Base-by-base conservation (phyloP, 35 echinoderm and acorn worm species). In the Eucidaris tribuloides region DNA sequence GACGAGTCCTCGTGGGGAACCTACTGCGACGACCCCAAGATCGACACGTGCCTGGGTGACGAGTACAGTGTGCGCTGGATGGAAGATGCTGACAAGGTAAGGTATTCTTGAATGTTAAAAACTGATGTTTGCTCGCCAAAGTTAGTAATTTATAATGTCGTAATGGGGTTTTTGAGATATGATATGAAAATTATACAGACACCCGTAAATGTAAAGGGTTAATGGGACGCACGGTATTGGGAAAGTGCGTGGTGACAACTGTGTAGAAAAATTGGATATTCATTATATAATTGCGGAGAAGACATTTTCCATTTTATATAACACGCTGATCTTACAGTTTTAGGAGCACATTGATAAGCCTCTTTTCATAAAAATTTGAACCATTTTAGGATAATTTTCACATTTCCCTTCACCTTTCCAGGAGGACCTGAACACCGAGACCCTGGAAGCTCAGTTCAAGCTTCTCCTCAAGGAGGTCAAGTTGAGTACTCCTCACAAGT, bases 41-140 rank as follows among this genome's bases (percentile, higher is more conserved):
- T 76, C 2, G 74, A 68, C 33, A 89, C 92, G 0, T 94, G 79
- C 45, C 86, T 94, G 7, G 92, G 92, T 48, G 92, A 94, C 82
- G 86, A 79, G 42, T 94, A 94, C 81, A 94, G 92, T 58, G 87
- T 94, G 31, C 82, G 62, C 20, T 94, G 92, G 92, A 85, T 94
- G 92, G 92, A 94, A 76, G 82, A 94, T 62, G 89, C 92, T 40
- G 92, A 94, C 90, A 46, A n/a, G 54, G 92, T 94, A 90, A 77
- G 82, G 20, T 46, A 41, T 25, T 17, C 14, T 43, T 32, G 19
- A 42, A 38, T 46, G 46, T 46, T 34, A 7, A 43, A n/a, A 20
- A n/a, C 3, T 39, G 0, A 42, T 34, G 15, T 52, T 14, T 42
- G 3, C 18, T 42, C 43, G 6, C 43, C 4, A 76, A 42, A 42